Evolutionary conservation across 2,797 vertebrate species (phyloP).

Genomic region (Acomys russatus): DNA sequence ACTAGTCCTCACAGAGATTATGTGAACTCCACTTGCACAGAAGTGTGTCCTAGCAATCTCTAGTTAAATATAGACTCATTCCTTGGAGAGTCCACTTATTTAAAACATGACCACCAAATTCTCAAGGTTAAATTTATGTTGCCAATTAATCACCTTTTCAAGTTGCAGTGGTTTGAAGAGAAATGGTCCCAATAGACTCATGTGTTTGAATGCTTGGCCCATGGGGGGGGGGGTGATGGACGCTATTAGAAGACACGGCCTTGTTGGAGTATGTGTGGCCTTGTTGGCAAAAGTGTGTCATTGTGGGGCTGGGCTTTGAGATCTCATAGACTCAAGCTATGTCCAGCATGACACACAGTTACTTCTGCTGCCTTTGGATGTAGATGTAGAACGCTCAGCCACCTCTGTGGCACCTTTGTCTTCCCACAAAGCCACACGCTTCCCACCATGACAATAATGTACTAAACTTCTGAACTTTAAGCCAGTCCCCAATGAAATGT

Average conservation of each 20-base stretch:
- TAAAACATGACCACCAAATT: constrained; percentile 22
- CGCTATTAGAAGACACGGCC: background rate
- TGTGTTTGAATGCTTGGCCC: background rate
- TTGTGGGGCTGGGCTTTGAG: background rate
- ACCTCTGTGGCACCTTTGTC: background rate
- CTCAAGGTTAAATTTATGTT: constrained; percentile 13
- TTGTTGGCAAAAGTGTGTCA: background rate
- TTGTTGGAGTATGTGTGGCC: background rate
- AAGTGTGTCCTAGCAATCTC: background rate
- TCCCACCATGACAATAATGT: background rate
- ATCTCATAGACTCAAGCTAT: background rate
- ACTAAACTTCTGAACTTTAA: background rate
- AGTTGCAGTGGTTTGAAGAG: background rate
- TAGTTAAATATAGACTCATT: background rate
- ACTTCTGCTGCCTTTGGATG: background rate
- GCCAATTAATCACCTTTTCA: background rate
- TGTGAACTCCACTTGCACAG: background rate
- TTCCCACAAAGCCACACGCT: background rate
- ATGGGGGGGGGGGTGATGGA: too few species aligned
- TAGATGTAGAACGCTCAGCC: background rate
- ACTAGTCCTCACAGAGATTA: background rate
- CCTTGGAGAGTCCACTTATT: background rate
- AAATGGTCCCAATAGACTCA: background rate
- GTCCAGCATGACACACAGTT: background rate
- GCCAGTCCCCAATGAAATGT: background rate